Evolutionary conservation across 2,888 invertebrate genomes (phyloP).

Genomic region (Pachydiplax longipennis): DNA sequence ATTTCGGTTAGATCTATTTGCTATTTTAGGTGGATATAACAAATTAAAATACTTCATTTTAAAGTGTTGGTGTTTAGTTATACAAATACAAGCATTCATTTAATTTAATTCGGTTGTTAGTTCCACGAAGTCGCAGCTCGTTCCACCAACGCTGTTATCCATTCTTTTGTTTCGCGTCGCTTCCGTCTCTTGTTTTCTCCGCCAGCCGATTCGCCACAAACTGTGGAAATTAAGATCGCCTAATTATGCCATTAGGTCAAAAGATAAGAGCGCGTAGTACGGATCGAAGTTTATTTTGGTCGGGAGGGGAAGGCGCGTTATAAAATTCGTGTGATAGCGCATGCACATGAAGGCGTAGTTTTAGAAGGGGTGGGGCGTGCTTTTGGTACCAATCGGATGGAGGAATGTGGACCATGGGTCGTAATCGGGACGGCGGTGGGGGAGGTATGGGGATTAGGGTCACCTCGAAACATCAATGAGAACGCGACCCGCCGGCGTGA

Average conservation of each 20-base stretch:
- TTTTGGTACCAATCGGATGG: slow-evolving; percentile 25
- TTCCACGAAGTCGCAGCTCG: too few relatives aligned
- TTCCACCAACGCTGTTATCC: too few relatives aligned
- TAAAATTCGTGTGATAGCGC: neutral
- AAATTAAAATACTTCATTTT: too few relatives aligned
- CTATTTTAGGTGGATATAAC: too few relatives aligned
- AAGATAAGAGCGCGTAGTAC: neutral
- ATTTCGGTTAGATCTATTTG: too few relatives aligned
- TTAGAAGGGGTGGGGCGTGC: neutral
- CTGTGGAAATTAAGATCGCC: neutral
- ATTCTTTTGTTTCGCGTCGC: neutral
- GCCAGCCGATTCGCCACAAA: too few relatives aligned
- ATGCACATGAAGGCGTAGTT: neutral
- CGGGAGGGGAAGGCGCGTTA: neutral
- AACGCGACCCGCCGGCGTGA: slow-evolving; percentile 23
- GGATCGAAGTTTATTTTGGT: neutral
- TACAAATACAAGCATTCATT: too few relatives aligned
- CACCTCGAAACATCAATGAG: slow-evolving; percentile 43
- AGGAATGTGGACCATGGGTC: slow-evolving; percentile 24
- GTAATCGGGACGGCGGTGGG: slow-evolving; percentile 1
- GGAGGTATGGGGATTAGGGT: slow-evolving; percentile 18
- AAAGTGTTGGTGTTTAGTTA: too few relatives aligned
- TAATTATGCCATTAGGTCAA: neutral
- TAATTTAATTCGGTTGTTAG: too few relatives aligned
- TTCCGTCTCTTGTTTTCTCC: neutral